phyloP scores from a whole-genome alignment of 2,113 vertebrate genomes.

The Actinemys pallida region DNA sequence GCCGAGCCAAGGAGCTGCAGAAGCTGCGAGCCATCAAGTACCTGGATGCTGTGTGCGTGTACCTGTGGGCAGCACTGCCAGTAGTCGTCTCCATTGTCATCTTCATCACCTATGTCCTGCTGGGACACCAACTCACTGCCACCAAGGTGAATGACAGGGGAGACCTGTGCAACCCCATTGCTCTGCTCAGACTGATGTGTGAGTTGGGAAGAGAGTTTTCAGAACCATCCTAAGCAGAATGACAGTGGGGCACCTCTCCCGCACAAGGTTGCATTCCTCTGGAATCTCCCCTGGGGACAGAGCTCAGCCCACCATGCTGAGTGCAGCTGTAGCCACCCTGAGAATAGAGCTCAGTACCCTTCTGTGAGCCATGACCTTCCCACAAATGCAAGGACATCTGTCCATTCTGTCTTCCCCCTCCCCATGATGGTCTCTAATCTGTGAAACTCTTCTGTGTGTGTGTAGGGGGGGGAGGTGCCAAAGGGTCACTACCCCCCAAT shows the following conservation, averaged over 20 bases:
- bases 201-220: neutral
- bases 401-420: neutral
- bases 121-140: constrained; percentile 93
- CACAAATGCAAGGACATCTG: neutral
- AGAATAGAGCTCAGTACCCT: neutral
- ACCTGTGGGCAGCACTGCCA: constrained; percentile 94
- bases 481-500: neutral
- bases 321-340: neutral
- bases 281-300: neutral
- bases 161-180: neutral
- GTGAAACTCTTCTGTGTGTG: neutral
- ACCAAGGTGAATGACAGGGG: constrained; percentile 85
- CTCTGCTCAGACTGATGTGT: neutral
- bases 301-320: neutral
- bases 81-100: constrained; percentile 93
- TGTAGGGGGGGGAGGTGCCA: neutral
- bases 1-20: constrained; percentile 85
- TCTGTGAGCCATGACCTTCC: neutral
- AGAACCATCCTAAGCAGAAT: neutral
- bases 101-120: constrained; percentile 91
- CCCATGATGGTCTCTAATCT: neutral
- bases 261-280: neutral
- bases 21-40: constrained; percentile 87
- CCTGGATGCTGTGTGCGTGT: constrained; percentile 94
- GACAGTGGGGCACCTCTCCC: neutral